Conservation (phyloP, 2,888 invertebrate species). For the Dolichopus griseipennis region DNA sequence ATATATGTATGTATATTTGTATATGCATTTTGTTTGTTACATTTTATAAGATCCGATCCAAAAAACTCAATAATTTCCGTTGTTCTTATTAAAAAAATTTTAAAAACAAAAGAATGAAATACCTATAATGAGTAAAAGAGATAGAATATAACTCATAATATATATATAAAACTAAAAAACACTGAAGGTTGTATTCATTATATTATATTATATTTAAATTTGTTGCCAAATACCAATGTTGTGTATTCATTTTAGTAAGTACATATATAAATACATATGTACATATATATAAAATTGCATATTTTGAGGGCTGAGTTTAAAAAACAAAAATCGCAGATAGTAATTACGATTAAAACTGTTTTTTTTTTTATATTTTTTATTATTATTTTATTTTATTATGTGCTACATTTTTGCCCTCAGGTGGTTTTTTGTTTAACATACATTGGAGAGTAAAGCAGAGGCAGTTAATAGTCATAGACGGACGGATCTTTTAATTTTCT, state of each 20-base stretch:
- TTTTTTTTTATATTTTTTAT: neutral
- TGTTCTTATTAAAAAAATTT: neutral
- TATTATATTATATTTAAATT: too few relatives aligned
- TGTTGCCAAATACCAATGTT: too few relatives aligned
- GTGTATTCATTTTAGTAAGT: too few relatives aligned
- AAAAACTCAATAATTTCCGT: neutral
- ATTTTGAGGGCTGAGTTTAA: neutral
- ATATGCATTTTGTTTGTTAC: neutral
- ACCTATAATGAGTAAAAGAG: neutral
- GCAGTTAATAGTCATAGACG: neutral
- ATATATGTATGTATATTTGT: neutral
- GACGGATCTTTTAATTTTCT: too few relatives aligned
- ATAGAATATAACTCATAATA: neutral
- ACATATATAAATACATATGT: neutral
- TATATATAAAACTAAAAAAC: too few relatives aligned
- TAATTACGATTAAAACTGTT: neutral
- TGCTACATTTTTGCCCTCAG: conserved; percentile 1
- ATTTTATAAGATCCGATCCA: neutral
- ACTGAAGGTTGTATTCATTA: too few relatives aligned
- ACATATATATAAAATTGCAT: neutral
- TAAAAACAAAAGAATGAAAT: neutral
- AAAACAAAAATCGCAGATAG: neutral
- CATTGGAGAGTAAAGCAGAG: neutral
- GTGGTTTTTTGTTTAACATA: neutral
- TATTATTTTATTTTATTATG: neutral